Evolutionary conservation across 1,140 invertebrate genomes (phyloP).

Genomic region (Araneus ventricosus): DNA sequence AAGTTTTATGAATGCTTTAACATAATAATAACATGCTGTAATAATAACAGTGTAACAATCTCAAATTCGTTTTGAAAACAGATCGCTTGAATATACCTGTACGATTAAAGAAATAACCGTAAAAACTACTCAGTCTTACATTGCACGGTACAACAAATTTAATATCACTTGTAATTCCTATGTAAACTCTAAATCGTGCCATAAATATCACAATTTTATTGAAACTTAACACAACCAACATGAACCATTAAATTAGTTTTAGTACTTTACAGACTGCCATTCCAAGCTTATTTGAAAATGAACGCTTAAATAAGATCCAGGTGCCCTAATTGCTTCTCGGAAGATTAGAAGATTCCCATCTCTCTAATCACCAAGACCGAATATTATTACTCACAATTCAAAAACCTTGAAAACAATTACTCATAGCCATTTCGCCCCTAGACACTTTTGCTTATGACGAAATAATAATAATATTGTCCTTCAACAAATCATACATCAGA

Average conservation of each 20-base stretch:
- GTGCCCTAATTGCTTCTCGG: neutral
- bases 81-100: too few species aligned
- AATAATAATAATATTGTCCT: neutral
- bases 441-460: neutral
- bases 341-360: neutral
- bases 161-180: too few species aligned
- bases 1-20: too few species aligned
- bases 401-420: conserved; percentile 12
- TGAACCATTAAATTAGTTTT: neutral
- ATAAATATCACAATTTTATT: too few species aligned
- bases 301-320: neutral
- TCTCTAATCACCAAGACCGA: neutral
- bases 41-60: too few species aligned
- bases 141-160: too few species aligned
- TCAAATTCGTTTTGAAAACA: too few species aligned
- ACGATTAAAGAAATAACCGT: too few species aligned
- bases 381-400: neutral
- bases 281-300: neutral
- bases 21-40: too few species aligned
- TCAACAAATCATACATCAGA: neutral
- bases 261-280: neutral
- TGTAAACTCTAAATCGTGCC: too few species aligned
- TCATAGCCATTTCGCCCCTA: neutral
- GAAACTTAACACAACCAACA: neutral
- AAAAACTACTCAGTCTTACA: too few species aligned